Evolutionary conservation across 2,113 vertebrate species (phyloP).

Genomic region (Odontesthes bonariensis): DNA sequence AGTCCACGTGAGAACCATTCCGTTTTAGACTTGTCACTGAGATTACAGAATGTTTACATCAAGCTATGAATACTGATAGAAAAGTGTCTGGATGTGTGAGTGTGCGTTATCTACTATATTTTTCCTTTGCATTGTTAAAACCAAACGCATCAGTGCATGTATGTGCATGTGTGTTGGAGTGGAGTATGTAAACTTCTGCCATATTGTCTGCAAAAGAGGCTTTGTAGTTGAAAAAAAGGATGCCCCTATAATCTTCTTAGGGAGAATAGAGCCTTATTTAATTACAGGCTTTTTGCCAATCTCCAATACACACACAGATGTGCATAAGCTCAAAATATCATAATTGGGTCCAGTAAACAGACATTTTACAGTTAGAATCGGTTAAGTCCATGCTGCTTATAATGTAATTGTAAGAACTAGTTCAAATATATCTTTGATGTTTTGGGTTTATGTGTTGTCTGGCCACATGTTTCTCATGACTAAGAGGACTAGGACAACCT

Average conservation of each 20-base stretch:
- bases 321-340: slow-evolving; percentile 5
- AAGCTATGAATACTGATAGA: not conserved
- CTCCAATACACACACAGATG: not conserved
- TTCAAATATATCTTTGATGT: slow-evolving; percentile 3
- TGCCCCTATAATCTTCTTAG: slow-evolving; percentile 28
- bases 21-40: not conserved
- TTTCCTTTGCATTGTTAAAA: slow-evolving; percentile 10
- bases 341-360: slow-evolving; percentile 10
- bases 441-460: not conserved
- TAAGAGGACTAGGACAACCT: not conserved
- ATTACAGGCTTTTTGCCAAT: slow-evolving; percentile 40
- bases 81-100: slow-evolving; percentile 4
- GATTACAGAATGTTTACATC: not conserved
- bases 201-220: slow-evolving; percentile 12
- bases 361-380: not conserved
- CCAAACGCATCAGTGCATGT: slow-evolving; percentile 18
- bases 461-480: not conserved
- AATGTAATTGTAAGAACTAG: not conserved
- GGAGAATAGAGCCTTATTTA: slow-evolving; percentile 22
- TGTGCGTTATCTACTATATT: slow-evolving; percentile 1
- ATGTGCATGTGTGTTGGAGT: slow-evolving; percentile 3
- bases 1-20: not conserved
- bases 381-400: not conserved
- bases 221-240: slow-evolving; percentile 39
- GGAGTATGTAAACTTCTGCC: slow-evolving; percentile 18